Percentiles rank a stretch among this genome's conserved stretches.
phyloP scores from a whole-genome alignment of 2,113 vertebrate species.

The Gadus macrocephalus region DNA sequence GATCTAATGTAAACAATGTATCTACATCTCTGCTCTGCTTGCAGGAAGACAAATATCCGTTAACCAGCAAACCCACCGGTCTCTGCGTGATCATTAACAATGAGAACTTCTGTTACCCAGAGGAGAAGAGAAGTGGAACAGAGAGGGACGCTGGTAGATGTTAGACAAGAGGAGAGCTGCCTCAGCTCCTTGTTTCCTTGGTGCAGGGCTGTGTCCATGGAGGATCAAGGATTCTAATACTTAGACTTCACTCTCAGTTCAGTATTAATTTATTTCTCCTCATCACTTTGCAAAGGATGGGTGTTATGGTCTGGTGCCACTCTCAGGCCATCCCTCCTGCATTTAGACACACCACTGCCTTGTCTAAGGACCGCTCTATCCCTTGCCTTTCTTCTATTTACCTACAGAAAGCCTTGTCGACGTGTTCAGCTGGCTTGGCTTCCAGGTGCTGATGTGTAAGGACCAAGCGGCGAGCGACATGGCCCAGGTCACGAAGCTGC shows the following conservation, averaged over 20 bases:
- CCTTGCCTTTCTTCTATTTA: background rate
- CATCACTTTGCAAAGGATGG: too few relatives aligned
- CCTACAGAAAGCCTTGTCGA: conserved; percentile 68
- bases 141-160: conserved; percentile 72
- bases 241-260: background rate
- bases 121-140: conserved; percentile 67
- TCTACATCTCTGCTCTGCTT: conserved; percentile 22
- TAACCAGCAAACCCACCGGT: conserved; percentile 74
- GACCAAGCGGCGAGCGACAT: conserved; percentile 71
- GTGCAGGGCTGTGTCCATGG: background rate
- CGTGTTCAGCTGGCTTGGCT: conserved; percentile 78
- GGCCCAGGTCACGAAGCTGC: conserved; percentile 32
- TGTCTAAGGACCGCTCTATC: too few relatives aligned
- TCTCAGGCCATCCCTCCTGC: too few relatives aligned
- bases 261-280: background rate
- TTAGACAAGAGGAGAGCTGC: background rate
- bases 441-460: conserved; percentile 51
- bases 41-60: conserved; percentile 66
- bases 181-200: background rate
- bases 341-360: too few relatives aligned
- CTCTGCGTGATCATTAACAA: conserved; percentile 87
- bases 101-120: background rate
- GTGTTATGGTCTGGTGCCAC: background rate
- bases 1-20: background rate
- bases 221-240: background rate